Percentiles rank a stretch among this genome's conserved stretches.
Conservation (phyloP, 2,797 vertebrate genomes). For the Schizothorax lantsangensis region DNA sequence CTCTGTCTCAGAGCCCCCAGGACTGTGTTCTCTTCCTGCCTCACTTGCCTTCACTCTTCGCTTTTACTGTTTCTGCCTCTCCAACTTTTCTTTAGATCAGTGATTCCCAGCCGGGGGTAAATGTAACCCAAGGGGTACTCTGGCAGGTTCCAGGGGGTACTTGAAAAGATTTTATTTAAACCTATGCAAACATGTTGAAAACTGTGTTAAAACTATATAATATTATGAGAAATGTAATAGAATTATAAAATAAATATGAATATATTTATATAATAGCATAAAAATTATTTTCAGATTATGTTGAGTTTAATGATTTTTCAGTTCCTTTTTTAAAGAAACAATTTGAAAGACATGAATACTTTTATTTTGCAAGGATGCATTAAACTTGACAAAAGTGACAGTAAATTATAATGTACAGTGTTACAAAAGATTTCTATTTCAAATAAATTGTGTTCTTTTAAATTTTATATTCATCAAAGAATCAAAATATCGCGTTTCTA, state of each 20-base stretch:
- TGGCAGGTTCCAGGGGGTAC: not conserved
- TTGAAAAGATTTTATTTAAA: not conserved
- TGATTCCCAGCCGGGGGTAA: not conserved
- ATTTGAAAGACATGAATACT: not conserved
- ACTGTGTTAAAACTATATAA: not conserved
- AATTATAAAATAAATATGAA: not conserved
- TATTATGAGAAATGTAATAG: not conserved
- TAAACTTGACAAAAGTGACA: not conserved
- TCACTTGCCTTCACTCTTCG: not conserved
- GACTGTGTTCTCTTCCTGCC: slow-evolving; percentile 27
- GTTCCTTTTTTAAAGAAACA: not conserved
- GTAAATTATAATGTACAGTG: not conserved
- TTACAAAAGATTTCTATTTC: not conserved
- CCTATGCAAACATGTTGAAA: not conserved
- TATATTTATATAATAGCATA: not conserved
- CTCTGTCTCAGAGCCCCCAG: not conserved
- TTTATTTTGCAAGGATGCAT: not conserved
- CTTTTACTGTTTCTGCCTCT: not conserved
- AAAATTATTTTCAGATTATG: not conserved
- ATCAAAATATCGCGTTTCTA: not conserved
- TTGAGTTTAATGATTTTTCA: not conserved
- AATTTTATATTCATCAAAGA: not conserved
- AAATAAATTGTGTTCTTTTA: not conserved
- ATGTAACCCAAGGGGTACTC: not conserved
- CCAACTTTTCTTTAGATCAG: slow-evolving; percentile 3